These are phyloP conservation scores for Aculops lycopersici DNA, from an alignment of 1,140 invertebrate genomes.

Conservation along the genomic window DNA sequence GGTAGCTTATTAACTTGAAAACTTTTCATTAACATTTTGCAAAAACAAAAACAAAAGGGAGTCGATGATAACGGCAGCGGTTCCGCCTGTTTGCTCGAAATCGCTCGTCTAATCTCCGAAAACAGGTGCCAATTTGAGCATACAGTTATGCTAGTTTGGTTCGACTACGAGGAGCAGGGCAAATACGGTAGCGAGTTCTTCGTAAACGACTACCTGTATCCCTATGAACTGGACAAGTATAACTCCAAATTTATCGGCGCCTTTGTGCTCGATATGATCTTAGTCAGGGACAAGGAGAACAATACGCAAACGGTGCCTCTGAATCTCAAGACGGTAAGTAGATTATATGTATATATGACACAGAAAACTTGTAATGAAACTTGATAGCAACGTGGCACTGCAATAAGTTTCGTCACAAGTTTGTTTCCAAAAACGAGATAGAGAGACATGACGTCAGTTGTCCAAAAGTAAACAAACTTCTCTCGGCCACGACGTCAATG, in stretches of 20 bases:
- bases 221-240: slow-evolving; percentile 7
- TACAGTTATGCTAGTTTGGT: slow-evolving; percentile 18
- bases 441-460: too few relatives aligned
- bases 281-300: slow-evolving; percentile 14
- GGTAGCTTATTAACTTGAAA: too few relatives aligned
- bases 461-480: too few relatives aligned
- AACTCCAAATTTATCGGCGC: slow-evolving; percentile 13
- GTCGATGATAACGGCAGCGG: slow-evolving; percentile 20
- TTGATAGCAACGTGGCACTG: too few relatives aligned
- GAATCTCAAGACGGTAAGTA: too few relatives aligned
- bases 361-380: too few relatives aligned
- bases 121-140: slow-evolving; percentile 14
- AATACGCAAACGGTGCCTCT: slow-evolving; percentile 7
- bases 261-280: slow-evolving; percentile 18
- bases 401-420: background rate
- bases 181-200: slow-evolving; percentile 16
- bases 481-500: too few relatives aligned
- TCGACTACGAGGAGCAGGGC: slow-evolving; percentile 18
- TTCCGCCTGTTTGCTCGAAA: slow-evolving; percentile 16
- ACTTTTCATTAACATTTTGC: too few relatives aligned
- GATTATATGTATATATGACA: too few relatives aligned
- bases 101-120: slow-evolving; percentile 14
- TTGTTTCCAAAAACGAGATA: too few relatives aligned
- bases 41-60: too few relatives aligned
- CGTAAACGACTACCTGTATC: slow-evolving; percentile 16